Conservation (phyloP, 2,797 vertebrate species). For the Rhadinocentrus ornatus region DNA sequence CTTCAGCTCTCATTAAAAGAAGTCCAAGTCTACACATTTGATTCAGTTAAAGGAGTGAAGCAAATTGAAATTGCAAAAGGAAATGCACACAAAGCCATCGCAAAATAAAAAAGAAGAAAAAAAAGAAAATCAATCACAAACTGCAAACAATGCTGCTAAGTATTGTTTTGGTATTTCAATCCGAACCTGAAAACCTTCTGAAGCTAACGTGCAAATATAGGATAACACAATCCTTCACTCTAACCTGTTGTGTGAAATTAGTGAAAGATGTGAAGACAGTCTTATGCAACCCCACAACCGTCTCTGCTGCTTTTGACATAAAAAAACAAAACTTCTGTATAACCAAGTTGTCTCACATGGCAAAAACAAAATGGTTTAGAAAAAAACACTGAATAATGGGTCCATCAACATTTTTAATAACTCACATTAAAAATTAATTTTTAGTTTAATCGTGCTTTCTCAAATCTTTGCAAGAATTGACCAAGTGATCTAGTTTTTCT, state of each 20-base stretch:
- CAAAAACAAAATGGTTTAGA: neutral
- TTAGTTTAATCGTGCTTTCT: too few relatives aligned
- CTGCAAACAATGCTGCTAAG: neutral
- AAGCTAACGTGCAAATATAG: constrained; percentile 66
- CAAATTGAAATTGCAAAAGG: neutral
- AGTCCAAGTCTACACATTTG: neutral
- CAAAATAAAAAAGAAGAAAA: constrained; percentile 7
- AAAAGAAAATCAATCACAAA: too few relatives aligned
- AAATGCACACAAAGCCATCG: neutral
- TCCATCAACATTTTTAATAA: neutral
- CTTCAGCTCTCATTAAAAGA: neutral
- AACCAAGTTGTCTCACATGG: neutral
- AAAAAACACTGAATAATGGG: neutral
- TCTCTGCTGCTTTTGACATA: constrained; percentile 8
- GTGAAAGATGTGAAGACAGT: constrained; percentile 37
- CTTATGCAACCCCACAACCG: constrained; percentile 51
- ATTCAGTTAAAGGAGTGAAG: neutral
- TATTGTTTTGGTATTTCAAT: constrained; percentile 22
- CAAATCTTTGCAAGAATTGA: too few relatives aligned
- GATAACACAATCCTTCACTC: constrained; percentile 54
- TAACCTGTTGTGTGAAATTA: constrained; percentile 72
- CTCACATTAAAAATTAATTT: too few relatives aligned
- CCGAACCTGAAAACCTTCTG: constrained; percentile 51
- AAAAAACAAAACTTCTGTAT: constrained; percentile 1
- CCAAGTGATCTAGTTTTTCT: too few relatives aligned